phyloP scores from a whole-genome alignment of 2,797 vertebrate genomes.

The Mionectes olivaceus region DNA sequence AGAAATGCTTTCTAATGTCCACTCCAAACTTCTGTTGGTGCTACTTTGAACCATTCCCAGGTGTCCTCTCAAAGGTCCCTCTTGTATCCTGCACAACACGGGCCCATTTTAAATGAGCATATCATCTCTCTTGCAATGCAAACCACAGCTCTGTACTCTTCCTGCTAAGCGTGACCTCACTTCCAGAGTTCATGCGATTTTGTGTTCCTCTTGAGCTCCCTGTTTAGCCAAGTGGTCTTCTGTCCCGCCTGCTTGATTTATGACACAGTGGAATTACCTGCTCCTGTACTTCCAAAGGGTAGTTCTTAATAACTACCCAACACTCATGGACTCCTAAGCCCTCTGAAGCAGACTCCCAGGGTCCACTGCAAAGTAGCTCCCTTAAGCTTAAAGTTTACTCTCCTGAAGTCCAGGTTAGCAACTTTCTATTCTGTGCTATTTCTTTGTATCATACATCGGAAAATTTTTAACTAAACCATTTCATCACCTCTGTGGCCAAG shows the following conservation, averaged over 20 bases:
- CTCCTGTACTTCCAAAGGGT: neutral
- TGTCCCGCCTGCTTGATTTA: neutral
- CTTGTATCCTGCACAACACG: neutral
- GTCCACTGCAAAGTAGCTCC: neutral
- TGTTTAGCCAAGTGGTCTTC: neutral
- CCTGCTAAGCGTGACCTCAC: neutral
- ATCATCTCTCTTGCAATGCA: neutral
- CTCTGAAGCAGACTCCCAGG: neutral
- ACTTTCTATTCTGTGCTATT: neutral
- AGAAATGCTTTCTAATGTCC: neutral
- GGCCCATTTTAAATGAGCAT: neutral
- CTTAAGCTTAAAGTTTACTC: neutral
- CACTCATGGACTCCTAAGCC: neutral
- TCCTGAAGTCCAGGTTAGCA: neutral
- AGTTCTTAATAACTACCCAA: neutral
- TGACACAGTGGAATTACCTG: neutral
- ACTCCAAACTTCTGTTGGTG: neutral
- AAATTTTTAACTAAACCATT: neutral
- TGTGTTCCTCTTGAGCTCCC: neutral
- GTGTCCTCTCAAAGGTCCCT: neutral
- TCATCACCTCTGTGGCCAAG: neutral
- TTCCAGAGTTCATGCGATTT: neutral
- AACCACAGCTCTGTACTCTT: neutral
- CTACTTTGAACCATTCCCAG: fast-evolving
- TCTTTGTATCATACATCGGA: neutral